Conservation (phyloP, 1,140 invertebrate genomes). For the Bicyclus anynana region DNA sequence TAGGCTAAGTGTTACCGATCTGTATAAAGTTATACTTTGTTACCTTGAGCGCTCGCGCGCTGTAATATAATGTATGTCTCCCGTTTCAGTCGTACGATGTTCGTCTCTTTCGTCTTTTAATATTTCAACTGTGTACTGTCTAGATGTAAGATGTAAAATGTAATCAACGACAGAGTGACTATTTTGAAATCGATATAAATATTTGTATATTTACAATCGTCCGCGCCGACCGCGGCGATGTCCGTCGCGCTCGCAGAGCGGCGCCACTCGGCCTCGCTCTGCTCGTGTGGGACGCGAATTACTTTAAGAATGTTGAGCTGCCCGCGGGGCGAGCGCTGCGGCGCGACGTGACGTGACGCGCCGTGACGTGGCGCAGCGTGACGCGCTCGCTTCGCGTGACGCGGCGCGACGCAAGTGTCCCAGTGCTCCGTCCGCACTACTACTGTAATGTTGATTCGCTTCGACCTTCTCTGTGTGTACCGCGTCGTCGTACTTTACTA, state of each 20-base stretch:
- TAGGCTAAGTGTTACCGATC: slow-evolving; percentile 47
- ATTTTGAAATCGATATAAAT: slow-evolving; percentile 20
- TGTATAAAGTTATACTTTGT: slow-evolving; percentile 46
- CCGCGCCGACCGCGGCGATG: not conserved
- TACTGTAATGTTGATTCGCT: slow-evolving; percentile 37
- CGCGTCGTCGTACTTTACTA: slow-evolving; percentile 21
- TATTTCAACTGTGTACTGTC: not conserved
- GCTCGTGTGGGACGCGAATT: not conserved
- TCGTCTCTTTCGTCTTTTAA: not conserved
- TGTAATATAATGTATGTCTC: not conserved
- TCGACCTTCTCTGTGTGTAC: slow-evolving; percentile 27
- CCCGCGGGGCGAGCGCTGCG: not conserved
- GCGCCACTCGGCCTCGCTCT: not conserved
- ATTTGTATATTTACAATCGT: slow-evolving; percentile 5
- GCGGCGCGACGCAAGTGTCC: too few species aligned
- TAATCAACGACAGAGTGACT: slow-evolving; percentile 21
- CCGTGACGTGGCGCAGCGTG: too few species aligned
- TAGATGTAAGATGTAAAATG: slow-evolving; percentile 21
- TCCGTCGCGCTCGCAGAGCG: not conserved
- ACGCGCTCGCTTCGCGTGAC: not conserved
- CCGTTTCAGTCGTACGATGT: not conserved
- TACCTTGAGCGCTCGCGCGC: slow-evolving; percentile 1
- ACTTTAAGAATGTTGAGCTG: not conserved
- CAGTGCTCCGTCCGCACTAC: slow-evolving; percentile 35
- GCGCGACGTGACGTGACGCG: slow-evolving; percentile 8